Conservation (phyloP, 2,888 invertebrate genomes). For the Formica aserva region DNA sequence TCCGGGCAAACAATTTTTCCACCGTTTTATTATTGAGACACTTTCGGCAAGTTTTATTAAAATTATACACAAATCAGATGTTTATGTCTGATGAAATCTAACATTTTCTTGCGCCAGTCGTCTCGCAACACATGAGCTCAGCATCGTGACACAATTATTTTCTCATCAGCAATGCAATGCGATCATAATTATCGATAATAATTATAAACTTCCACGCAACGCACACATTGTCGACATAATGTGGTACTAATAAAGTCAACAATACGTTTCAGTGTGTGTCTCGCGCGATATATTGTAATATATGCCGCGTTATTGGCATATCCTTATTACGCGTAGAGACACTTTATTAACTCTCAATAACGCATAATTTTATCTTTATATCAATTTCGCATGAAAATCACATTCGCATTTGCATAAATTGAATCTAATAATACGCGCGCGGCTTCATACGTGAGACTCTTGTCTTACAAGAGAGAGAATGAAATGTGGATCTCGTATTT, state of each 20-base stretch:
- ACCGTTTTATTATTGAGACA: background rate
- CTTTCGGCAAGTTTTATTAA: background rate
- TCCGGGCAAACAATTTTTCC: background rate
- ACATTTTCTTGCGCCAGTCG: conserved; percentile 59
- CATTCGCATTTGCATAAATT: background rate
- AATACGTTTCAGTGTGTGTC: conserved; percentile 4
- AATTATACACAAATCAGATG: conserved; percentile 28
- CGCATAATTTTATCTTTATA: background rate
- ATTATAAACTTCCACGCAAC: conserved; percentile 56
- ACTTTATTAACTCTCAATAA: conserved; percentile 16
- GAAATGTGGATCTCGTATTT: conserved; percentile 15
- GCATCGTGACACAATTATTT: conserved; percentile 64
- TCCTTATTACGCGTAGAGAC: background rate
- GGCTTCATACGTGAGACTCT: conserved; percentile 1
- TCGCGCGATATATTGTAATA: background rate
- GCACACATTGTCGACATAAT: conserved; percentile 26
- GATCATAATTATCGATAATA: conserved; percentile 49
- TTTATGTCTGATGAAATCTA: conserved; percentile 61
- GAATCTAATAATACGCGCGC: background rate
- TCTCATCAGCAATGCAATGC: conserved; percentile 65
- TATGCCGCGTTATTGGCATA: background rate
- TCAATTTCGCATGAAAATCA: conserved; percentile 16
- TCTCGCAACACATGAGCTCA: conserved; percentile 51
- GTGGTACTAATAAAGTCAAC: background rate
- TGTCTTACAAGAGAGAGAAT: conserved; percentile 9